phyloP scores from a whole-genome alignment of 2,113 vertebrate species.

The Cervus canadensis region DNA sequence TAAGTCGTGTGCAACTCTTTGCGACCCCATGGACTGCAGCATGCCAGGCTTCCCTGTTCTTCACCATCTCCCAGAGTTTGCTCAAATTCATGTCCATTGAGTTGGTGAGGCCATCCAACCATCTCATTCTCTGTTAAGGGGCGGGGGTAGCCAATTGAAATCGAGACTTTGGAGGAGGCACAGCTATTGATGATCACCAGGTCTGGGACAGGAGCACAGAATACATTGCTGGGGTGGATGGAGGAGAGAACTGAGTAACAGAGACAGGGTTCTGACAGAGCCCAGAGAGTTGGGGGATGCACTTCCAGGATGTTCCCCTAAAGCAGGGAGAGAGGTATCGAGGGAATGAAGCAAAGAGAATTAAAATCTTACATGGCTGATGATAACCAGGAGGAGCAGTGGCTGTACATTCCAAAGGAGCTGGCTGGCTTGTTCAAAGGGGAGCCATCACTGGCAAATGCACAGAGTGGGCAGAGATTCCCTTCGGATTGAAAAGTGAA shows the following conservation, averaged over 20 bases:
- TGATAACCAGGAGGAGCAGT: not conserved
- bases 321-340: not conserved
- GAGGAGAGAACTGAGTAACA: not conserved
- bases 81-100: not conserved
- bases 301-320: not conserved
- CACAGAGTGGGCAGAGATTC: not conserved
- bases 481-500: not conserved
- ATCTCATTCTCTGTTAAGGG: not conserved
- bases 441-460: not conserved
- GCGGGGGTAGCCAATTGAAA: not conserved
- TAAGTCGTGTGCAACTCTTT: not conserved
- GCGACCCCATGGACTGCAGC: not conserved
- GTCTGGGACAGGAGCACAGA: not conserved
- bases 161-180: not conserved
- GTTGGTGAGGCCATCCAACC: not conserved
- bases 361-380: not conserved
- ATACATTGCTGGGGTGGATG: not conserved
- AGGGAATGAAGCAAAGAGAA: not conserved
- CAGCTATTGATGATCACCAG: not conserved
- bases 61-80: not conserved
- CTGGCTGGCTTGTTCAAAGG: not conserved
- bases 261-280: not conserved
- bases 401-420: rapidly evolving
- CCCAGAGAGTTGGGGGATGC: not conserved
- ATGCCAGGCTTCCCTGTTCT: not conserved